These are phyloP conservation scores for Odontocolon sp. DNA, from an alignment of 2,888 invertebrate genomes.

Conservation along the genomic window DNA sequence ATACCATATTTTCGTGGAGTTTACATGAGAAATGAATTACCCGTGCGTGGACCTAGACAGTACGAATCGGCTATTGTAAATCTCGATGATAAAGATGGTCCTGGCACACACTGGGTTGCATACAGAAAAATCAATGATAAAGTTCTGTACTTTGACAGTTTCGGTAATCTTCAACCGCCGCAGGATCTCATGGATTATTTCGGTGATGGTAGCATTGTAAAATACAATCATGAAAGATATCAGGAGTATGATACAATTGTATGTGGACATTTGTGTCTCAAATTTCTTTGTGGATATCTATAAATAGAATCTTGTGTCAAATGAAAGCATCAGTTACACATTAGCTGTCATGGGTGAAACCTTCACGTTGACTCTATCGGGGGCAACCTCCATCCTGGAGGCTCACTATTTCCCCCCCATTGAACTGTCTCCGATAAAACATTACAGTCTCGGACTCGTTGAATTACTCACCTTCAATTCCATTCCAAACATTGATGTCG, in stretches of 20 bases:
- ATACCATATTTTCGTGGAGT: constrained; percentile 67
- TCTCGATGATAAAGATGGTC: constrained; percentile 54
- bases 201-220: constrained; percentile 60
- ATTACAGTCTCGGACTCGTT: too few relatives aligned
- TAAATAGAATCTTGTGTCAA: neutral
- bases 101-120: constrained; percentile 66
- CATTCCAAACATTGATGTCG: constrained; percentile 73
- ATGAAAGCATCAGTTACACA: neutral
- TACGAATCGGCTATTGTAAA: constrained; percentile 63
- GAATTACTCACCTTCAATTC: constrained; percentile 61
- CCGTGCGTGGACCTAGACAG: constrained; percentile 55
- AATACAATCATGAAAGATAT: constrained; percentile 56
- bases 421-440: too few relatives aligned
- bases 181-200: constrained; percentile 51
- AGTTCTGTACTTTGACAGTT: constrained; percentile 76
- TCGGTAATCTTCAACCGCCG: constrained; percentile 68
- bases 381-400: constrained; percentile 56
- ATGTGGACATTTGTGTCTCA: too few relatives aligned
- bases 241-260: constrained; percentile 59
- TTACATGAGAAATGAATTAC: constrained; percentile 77
- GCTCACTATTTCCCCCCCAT: constrained; percentile 65
- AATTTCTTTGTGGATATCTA: too few relatives aligned
- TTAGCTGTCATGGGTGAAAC: constrained; percentile 15
- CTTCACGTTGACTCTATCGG: too few relatives aligned
- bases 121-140: constrained; percentile 65